Evolutionary conservation across 2,113 vertebrate genomes (phyloP), one percentile per base, ranked within the genome.

Genomic region (Ifrita kowaldi): DNA sequence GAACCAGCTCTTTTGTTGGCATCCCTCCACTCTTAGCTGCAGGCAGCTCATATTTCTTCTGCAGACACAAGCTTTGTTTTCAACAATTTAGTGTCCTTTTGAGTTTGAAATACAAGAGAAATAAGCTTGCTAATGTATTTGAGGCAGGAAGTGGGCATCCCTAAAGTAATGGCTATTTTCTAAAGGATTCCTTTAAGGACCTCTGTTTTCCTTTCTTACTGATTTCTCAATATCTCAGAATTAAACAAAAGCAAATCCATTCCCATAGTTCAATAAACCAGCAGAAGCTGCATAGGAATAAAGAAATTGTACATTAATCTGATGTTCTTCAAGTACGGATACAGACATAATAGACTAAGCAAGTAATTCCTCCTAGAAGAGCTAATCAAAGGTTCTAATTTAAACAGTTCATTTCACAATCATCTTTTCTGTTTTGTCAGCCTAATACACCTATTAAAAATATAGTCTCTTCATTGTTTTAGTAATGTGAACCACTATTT

Each of bases 401-500:
- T 80, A 85, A 97, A 93, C 71, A 86, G 71, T 89, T 91, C 10
- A 56, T 82, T 95, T 92, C 78, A 75, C n/a, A 67, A 49, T 78
- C 18, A 56, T 92, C 24, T 84, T 57, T 86, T 76, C 56, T 88
- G 55, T 67, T 93, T 93, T 94, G 70, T 65, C 78, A 91, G 75
- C 81, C 59, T 80, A 90, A 93, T 47, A 67, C n/a, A 90, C 4
- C 5, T 70, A 86, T 80, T 86, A 86, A 90, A 89, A 96, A 70
- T 47, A 83, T 94, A 94, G 91, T 97, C 82, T 95, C 50, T 93
- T 74, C 52, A 73, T 77, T 94, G 83, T 91, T 96, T 96, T 93
- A 89, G 73, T 89, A 91, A 89, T 84, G n/a, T 70, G 76, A 92
- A 56, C 64, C 71, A 64, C 42, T 84, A 9, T 92, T 96, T 91